These are phyloP conservation scores for Gymnothorax reevesii DNA, from an alignment of 2,797 vertebrate genomes.

Conservation along the genomic window DNA sequence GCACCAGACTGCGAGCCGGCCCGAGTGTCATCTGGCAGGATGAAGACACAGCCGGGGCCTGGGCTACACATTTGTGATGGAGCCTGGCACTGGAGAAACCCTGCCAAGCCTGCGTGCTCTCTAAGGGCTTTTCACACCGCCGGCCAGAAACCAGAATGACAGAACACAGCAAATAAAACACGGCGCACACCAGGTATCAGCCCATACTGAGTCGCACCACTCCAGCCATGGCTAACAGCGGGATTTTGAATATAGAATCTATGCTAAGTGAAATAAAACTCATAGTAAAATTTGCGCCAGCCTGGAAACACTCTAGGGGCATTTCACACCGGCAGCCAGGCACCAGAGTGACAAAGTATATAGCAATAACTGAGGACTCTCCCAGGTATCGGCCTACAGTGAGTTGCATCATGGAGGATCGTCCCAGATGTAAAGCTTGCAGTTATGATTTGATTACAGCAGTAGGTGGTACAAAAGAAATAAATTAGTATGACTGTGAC, in stretches of 20 bases:
- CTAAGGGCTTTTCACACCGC: background rate
- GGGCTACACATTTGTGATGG: background rate
- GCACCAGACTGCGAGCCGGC: background rate
- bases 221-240: too few species aligned
- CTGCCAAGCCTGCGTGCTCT: background rate
- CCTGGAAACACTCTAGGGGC: background rate
- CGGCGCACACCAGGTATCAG: too few species aligned
- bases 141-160: background rate
- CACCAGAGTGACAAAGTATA: background rate
- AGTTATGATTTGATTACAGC: too few species aligned
- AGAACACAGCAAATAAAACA: background rate
- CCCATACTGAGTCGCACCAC: too few species aligned
- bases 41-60: constrained; percentile 3
- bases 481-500: too few species aligned
- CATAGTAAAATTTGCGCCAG: background rate
- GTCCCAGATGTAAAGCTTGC: background rate
- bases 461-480: too few species aligned
- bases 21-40: constrained; percentile 22
- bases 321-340: background rate
- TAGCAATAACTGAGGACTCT: background rate
- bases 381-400: background rate
- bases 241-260: too few species aligned
- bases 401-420: background rate
- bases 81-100: background rate
- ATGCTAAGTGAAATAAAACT: too few species aligned